Evolutionary conservation across 2,797 vertebrate genomes (phyloP), one percentile per base, ranked within the genome.

Genomic region (Meriones psammophilus): DNA sequence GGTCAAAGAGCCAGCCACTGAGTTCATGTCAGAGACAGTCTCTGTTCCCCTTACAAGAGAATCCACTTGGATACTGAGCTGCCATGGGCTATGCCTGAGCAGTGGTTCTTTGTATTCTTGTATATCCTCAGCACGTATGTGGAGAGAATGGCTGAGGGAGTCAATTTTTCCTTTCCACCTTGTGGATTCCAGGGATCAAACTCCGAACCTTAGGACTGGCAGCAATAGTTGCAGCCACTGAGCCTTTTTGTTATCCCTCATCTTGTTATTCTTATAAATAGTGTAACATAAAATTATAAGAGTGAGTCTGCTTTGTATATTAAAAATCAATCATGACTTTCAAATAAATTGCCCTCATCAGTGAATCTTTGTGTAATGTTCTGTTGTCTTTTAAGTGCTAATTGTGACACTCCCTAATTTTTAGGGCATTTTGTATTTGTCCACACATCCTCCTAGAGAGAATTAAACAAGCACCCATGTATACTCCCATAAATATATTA

Each of bases 341-440:
- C 13, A 36, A 8, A 20, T 22, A n/a, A 60, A 26, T 13, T 8
- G 1, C 14, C 28, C 0, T 62, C 28, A 64, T 64, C 14, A 64
- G 30, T 10, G 8, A 36, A 80, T 87, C 68, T 62, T 24, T 86
- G 42, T 9, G 7, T 54, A 89, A 71, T 6, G 42, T 28, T 89
- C 60, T 90, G 12, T 89, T 78, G 74, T 79, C 14, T 96, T 91
- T 89, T 46, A 91, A 94, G 79, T 83, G 69, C 60, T 33, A 50
- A 8, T 26, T 22, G n/a, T 84, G 66, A 89, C 39, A 39, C n/a
- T 36, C 84, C 6, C 26, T 73, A 56, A 22, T 94, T 96, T 88
- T 18, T 50, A 85, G n/a, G 39, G 30, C 10, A 95, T 24, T 36
- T 4, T 77, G 33, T 93, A n/a, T 76, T 26, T 92, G 60, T 28